These are phyloP conservation scores for Arremon brunneinucha DNA, from an alignment of 2,797 vertebrate species.

Conservation along the genomic window DNA sequence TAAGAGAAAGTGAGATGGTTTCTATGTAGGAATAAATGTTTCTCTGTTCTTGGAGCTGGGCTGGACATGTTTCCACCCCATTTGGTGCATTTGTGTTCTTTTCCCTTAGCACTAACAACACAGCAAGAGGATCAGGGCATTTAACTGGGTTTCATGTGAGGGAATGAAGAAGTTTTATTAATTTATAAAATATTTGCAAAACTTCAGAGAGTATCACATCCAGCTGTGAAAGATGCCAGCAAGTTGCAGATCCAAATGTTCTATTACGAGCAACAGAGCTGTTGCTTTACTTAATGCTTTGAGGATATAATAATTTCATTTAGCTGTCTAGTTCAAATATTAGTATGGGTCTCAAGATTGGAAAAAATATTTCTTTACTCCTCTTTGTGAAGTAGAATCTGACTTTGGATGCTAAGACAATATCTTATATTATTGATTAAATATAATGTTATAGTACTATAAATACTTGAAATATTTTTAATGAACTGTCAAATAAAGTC, in stretches of 20 bases:
- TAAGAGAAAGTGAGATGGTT: neutral
- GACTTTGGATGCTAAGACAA: neutral
- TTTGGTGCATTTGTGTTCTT: neutral
- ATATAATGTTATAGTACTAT: neutral
- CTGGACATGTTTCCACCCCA: fast-evolving
- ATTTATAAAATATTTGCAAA: neutral
- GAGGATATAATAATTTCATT: neutral
- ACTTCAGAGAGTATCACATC: neutral
- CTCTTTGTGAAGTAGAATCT: neutral
- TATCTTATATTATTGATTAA: neutral
- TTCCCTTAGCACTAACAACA: neutral
- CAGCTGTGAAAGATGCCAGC: neutral
- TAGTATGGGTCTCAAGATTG: neutral
- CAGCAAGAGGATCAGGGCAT: neutral
- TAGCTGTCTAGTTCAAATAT: neutral
- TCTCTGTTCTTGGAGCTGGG: neutral
- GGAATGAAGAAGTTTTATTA: neutral
- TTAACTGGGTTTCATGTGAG: neutral
- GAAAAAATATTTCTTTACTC: neutral
- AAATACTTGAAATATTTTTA: neutral
- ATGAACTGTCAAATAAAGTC: neutral
- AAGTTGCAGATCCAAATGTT: neutral
- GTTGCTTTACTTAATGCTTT: neutral
- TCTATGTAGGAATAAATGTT: no score
- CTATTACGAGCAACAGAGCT: neutral